phyloP scores from a whole-genome alignment of 2,888 invertebrate genomes.

The Troides helena region DNA sequence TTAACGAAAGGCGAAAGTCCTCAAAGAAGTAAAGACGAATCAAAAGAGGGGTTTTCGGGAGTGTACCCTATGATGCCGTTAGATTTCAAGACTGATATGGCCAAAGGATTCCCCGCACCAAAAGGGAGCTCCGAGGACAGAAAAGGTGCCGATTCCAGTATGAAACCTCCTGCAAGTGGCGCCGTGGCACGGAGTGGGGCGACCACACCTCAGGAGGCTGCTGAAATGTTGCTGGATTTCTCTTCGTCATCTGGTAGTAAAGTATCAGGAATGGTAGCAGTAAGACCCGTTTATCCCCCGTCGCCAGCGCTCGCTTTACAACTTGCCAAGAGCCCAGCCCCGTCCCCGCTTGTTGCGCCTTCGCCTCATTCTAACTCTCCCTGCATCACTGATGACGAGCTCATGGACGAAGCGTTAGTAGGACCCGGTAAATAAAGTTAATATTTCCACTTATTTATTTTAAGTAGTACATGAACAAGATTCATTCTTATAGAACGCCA shows the following conservation, averaged over 20 bases:
- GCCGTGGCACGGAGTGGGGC: slow-evolving; percentile 68
- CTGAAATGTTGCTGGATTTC: slow-evolving; percentile 84
- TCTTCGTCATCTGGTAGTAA: slow-evolving; percentile 81
- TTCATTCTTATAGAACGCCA: background rate
- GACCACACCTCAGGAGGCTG: slow-evolving; percentile 80
- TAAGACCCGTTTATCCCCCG: slow-evolving; percentile 79
- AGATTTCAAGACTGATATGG: slow-evolving; percentile 72
- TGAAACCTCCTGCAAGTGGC: slow-evolving; percentile 72
- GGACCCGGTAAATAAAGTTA: slow-evolving; percentile 85
- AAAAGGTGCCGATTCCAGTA: slow-evolving; percentile 70
- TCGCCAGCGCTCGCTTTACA: slow-evolving; percentile 87
- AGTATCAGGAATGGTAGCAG: slow-evolving; percentile 76
- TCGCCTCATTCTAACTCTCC: slow-evolving; percentile 87
- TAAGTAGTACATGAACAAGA: slow-evolving; percentile 10
- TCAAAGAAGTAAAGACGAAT: slow-evolving; percentile 65
- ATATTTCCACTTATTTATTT: slow-evolving; percentile 7
- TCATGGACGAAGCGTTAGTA: slow-evolving; percentile 93
- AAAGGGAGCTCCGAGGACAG: slow-evolving; percentile 71
- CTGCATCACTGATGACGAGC: slow-evolving; percentile 92
- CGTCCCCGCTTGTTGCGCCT: slow-evolving; percentile 84
- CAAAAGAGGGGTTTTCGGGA: slow-evolving; percentile 57
- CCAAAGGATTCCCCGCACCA: slow-evolving; percentile 70
- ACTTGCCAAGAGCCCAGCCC: slow-evolving; percentile 88
- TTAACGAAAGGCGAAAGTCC: slow-evolving; percentile 63
- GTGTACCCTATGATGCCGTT: slow-evolving; percentile 66